A percentile compares a stretch with the other conserved stretches of the same genome.
Evolutionary conservation across 2,888 invertebrate species (phyloP).

Genomic region (Lasiommata megera): DNA sequence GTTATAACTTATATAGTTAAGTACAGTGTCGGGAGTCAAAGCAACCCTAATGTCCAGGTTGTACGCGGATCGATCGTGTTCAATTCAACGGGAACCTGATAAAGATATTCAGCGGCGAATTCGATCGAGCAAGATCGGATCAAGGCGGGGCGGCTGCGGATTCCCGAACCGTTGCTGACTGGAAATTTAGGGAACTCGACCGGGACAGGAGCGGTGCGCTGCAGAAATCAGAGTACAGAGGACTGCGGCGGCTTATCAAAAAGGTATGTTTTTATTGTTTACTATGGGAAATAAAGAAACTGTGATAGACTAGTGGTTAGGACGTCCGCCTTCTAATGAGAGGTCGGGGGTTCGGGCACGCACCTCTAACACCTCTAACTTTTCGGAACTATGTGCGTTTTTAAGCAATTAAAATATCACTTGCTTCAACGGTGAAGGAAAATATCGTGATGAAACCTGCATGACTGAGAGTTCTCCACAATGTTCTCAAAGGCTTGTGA

Average conservation of each 20-base stretch:
- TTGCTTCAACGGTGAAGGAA: too few species aligned
- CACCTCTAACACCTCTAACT: too few species aligned
- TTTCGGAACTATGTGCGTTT: too few species aligned
- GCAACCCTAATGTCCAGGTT: constrained; percentile 66
- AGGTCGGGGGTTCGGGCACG: too few species aligned
- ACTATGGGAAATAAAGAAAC: neutral
- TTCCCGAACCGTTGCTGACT: constrained; percentile 85
- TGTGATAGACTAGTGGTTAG: too few species aligned
- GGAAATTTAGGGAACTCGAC: constrained; percentile 95
- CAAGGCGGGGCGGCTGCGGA: constrained; percentile 46
- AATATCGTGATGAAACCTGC: too few species aligned
- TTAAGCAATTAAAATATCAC: too few species aligned
- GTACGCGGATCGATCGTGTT: constrained; percentile 87
- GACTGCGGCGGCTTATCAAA: constrained; percentile 90
- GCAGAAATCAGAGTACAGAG: constrained; percentile 91
- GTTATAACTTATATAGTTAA: too few species aligned
- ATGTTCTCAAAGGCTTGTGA: too few species aligned
- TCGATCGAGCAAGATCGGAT: constrained; percentile 68
- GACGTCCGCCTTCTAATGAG: too few species aligned
- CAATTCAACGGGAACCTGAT: constrained; percentile 92
- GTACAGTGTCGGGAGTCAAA: neutral
- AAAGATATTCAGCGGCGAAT: constrained; percentile 92
- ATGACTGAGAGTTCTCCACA: too few species aligned
- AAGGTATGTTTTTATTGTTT: constrained; percentile 74
- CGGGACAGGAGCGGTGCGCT: constrained; percentile 88